Conservation (phyloP, 2,113 vertebrate genomes). For the Mirza zaza region DNA sequence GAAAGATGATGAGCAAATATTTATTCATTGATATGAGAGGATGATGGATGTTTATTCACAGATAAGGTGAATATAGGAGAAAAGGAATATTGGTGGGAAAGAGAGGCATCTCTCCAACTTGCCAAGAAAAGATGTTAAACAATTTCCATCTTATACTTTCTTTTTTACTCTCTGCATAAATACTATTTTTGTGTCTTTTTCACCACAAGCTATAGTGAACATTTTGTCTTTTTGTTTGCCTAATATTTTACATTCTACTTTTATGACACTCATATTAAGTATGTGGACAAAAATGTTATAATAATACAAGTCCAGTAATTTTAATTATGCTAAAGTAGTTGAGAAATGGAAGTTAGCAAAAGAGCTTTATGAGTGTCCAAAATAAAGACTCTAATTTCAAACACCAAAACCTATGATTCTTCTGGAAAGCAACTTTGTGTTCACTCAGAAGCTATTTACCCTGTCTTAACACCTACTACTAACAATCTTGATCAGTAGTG, state of each 20-base stretch:
- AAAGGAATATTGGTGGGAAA: neutral
- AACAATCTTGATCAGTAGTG: neutral
- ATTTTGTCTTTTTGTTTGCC: neutral
- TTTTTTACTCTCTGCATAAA: neutral
- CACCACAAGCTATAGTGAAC: neutral
- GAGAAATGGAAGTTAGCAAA: neutral
- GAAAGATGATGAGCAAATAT: neutral
- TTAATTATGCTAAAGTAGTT: neutral
- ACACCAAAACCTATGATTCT: neutral
- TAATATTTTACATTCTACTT: neutral
- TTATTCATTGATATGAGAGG: neutral
- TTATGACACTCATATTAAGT: neutral
- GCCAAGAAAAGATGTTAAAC: neutral
- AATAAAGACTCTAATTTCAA: neutral
- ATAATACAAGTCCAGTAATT: neutral
- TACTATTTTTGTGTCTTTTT: neutral
- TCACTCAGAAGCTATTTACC: neutral
- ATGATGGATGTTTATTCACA: neutral
- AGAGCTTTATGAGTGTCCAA: neutral
- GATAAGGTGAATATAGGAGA: neutral
- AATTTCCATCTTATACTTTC: neutral
- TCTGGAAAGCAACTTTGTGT: neutral
- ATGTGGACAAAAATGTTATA: neutral
- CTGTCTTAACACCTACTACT: neutral
- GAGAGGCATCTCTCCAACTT: neutral